phyloP scores from a whole-genome alignment of 2,888 invertebrate species.

The Ichneumoninae sp. region DNA sequence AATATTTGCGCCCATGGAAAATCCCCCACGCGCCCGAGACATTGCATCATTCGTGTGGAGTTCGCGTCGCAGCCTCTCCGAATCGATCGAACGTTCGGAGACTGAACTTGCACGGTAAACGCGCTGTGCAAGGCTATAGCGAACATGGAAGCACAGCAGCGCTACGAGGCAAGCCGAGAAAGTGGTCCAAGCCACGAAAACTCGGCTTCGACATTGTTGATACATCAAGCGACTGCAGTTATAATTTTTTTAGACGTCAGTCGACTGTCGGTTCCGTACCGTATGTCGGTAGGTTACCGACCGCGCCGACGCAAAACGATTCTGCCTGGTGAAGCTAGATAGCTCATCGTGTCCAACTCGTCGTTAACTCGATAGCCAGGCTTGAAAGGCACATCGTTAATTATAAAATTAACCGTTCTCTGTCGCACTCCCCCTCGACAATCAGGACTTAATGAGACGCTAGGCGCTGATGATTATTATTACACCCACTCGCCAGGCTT shows the following conservation, averaged over 20 bases:
- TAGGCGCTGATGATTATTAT: constrained; percentile 50
- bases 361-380: not conserved
- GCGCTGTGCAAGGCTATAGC: not conserved
- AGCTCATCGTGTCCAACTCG: constrained; percentile 9
- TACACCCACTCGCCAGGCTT: constrained; percentile 40
- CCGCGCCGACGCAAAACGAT: not conserved
- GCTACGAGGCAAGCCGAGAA: not conserved
- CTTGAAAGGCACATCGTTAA: constrained; percentile 39
- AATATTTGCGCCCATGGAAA: constrained; percentile 14
- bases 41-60: constrained; percentile 20
- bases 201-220: not conserved
- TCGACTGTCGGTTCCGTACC: not conserved
- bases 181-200: not conserved
- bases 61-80: not conserved
- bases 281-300: not conserved
- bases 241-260: not conserved
- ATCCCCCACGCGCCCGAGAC: constrained; percentile 5
- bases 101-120: not conserved
- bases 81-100: not conserved
- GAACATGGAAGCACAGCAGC: not conserved
- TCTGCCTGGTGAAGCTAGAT: not conserved
- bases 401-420: constrained; percentile 41
- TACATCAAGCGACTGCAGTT: too few species aligned
- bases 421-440: not conserved
- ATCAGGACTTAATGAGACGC: constrained; percentile 26